Base-by-base conservation (phyloP, 2,888 invertebrate genomes). In the Sarcophaga caerulescens region DNA sequence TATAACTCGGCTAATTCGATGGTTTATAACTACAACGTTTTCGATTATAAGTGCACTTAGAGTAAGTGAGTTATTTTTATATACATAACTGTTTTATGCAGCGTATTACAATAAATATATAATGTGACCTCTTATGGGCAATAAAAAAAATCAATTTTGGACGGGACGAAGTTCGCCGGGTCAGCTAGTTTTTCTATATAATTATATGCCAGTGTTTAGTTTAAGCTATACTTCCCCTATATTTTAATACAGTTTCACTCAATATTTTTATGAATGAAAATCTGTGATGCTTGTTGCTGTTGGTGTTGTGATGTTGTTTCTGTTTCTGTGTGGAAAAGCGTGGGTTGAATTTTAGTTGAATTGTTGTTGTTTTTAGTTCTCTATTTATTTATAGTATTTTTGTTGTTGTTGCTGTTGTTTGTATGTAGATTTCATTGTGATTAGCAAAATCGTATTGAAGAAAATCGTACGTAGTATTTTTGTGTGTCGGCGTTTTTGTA, bases 401-500 rank as follows among this genome's bases (percentile, higher is more conserved):
- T 62, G 21, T 4, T 23, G n/a, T 52, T 77, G 44, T 76, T 12
- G 3, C 14, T 3, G 52, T 19, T 25, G 65, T 77, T 65, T 66
- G 17, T 57, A 82, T 82, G 77, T 77, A 82, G 60, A 77, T 73
- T 77, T 52, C 71, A 60, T 17, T 82, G 12, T 21, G 69, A 76
- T 81, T 81, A 65, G n/a, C 45, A 81, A 63, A 57, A 57, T 21
- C 17, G 12, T 52, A 14, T 52, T 80, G 52, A 25, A 70, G 68
- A 81, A 47, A n/a, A 6, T 25, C 47, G 70, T 71, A 71, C 47
- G 35, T 65, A 73, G 35, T 35, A 35, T 35, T 81, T 81, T 74
- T 85, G 81, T 85, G 85, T 85, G 85, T 85, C 85, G 85, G 85
- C 77, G 85, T 81, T 85, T 85, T 81, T 77, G 68, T 85, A 74